Evolutionary conservation across 2,888 invertebrate species (phyloP), one percentile per base, ranked within the genome.

Genomic region (Coleophora deauratella): DNA sequence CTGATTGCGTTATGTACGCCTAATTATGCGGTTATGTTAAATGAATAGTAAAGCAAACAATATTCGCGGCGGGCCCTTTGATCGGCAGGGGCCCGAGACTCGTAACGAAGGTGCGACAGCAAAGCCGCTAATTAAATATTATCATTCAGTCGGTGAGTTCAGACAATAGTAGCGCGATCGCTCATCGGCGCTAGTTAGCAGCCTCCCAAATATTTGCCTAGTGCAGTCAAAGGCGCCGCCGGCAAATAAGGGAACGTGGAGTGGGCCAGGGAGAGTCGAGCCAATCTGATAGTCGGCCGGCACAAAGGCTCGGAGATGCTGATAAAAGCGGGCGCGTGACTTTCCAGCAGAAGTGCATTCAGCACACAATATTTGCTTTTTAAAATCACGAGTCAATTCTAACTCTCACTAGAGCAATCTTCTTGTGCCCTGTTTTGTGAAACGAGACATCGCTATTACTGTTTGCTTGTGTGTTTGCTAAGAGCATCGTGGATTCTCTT

Each of bases 81-180:
- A 57, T 65, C 60, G 56, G 57, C 54, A 62, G 53, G 62, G 63
- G 61, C 56, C 52, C 48, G 59, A 59, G 44, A 52, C 55, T 61
- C 54, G 58, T 62, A 60, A 61, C 21, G 21, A 4, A 79, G 81
- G 82, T 79, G 81, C 72, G 74, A 82, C 77, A 74, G 63, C 71
- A 66, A 52, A 62, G 70, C 67, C 73, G 72, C 80, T 84, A 80
- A 84, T 84, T 82, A 84, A 81, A 84, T 81, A 82, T 82, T 81
- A 81, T 79, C 79, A 79, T 69, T 70, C 52, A 62, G 70, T 69
- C 75, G 72, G 72, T 65, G 62, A 60, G 61, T 62, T 68, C 71
- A 78, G 73, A 81, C 44, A 82, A 82, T 77, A 50, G 68, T 62
- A 59, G 69, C 63, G 64, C 63, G 70, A 72, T 72, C 72, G 68